phyloP scores from a whole-genome alignment of 30 jellyfish, hydroid and myxozoan genomes.

The Aurelia aurita region DNA sequence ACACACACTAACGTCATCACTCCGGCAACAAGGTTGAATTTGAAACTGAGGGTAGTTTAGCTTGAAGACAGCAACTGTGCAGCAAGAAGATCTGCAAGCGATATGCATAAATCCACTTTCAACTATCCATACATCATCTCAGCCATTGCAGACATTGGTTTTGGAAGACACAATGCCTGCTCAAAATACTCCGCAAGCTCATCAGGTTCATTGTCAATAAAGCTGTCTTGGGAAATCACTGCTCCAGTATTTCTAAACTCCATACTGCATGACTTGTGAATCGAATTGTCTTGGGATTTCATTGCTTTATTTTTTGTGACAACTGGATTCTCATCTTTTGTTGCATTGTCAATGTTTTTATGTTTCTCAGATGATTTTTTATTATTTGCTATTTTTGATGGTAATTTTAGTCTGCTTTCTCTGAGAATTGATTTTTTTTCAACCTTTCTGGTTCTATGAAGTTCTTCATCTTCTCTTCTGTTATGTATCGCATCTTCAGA shows the following conservation, averaged over 20 bases:
- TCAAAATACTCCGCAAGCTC: conserved; percentile 94
- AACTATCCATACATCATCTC: conserved; percentile 96
- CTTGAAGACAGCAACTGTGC: background rate
- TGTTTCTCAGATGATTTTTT: background rate
- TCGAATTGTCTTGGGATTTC: background rate
- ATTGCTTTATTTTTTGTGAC: background rate
- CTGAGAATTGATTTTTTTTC: conserved; percentile 39
- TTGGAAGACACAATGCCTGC: conserved; percentile 86
- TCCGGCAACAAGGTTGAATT: background rate
- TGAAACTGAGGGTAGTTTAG: background rate
- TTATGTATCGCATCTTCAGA: background rate
- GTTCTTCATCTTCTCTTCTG: background rate
- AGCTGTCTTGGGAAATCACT: conserved; percentile 16
- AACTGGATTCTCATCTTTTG: background rate
- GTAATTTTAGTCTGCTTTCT: conserved; percentile 46
- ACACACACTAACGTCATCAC: too few relatives aligned
- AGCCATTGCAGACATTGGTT: conserved; percentile 99
- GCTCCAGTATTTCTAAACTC: conserved; percentile 52
- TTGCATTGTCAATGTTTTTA: background rate
- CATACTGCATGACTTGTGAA: conserved; percentile 53
- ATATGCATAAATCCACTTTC: too few relatives aligned
- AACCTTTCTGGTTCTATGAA: conserved; percentile 12
- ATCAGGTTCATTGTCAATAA: conserved; percentile 75
- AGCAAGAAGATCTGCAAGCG: too few relatives aligned
- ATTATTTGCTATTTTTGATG: background rate